Conservation (phyloP, 2,888 invertebrate species). For the Ceraclea dissimilis region DNA sequence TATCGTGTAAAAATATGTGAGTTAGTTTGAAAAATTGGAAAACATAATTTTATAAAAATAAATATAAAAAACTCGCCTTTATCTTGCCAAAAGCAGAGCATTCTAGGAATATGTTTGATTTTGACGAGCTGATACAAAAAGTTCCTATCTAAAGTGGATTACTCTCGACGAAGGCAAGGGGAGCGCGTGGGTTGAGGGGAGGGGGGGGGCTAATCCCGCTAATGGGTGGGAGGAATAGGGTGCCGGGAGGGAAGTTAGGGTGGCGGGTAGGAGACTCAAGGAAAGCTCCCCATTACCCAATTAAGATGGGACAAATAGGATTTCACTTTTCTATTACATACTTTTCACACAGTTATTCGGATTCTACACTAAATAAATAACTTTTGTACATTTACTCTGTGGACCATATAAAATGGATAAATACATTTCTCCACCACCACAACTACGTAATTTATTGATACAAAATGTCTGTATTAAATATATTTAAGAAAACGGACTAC, state of each 20-base stretch:
- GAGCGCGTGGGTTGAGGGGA: not conserved
- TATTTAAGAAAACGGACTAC: too few species aligned
- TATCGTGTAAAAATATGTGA: too few species aligned
- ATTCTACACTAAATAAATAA: not conserved
- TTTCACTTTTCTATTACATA: slow-evolving; percentile 1
- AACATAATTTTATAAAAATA: too few species aligned
- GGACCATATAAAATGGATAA: too few species aligned
- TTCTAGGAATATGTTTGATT: slow-evolving; percentile 3
- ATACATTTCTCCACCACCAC: too few species aligned
- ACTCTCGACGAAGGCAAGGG: not conserved
- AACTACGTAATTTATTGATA: too few species aligned
- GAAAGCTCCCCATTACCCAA: not conserved
- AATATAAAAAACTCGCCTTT: too few species aligned
- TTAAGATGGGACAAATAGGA: slow-evolving; percentile 2
- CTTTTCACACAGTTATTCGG: not conserved
- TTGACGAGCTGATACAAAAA: slow-evolving; percentile 14
- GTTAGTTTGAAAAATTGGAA: too few species aligned
- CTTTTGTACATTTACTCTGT: too few species aligned
- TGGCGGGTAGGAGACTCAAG: not conserved
- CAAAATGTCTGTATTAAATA: too few species aligned
- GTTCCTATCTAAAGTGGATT: slow-evolving; percentile 12
- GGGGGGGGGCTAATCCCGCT: slow-evolving; percentile 9
- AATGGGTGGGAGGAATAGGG: slow-evolving; percentile 3
- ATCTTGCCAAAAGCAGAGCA: too few species aligned
- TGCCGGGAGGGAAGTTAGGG: not conserved